Base-by-base conservation (phyloP, 2,797 vertebrate genomes). In the Cossypha polioptera region DNA sequence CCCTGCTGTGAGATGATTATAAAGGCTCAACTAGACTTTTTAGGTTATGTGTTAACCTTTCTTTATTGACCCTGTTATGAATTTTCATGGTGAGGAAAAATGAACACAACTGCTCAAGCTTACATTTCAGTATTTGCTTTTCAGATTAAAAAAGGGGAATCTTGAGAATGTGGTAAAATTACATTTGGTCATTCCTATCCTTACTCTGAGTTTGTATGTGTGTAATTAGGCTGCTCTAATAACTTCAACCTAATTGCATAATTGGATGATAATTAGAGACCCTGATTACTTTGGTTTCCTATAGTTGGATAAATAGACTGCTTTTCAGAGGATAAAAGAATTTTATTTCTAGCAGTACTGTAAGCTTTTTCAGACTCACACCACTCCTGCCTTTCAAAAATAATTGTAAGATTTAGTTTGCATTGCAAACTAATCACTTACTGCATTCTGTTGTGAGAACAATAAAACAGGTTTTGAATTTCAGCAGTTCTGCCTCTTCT, bases 221-320 rank as follows among this genome's bases (percentile, higher is more conserved):
- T 71, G 28, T 96, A 93, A 92, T 90, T 92, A 94, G 69, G 45
- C 50, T 36, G 79, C 78, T 95, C 90, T 94, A 58, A 77, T 95
- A 90, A 75, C 86, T 82, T 91, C 68, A 92, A 72, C 90, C 68
- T 95, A 93, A 90, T 95, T 93, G 84, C 36, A 26, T 86, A 91
- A 88, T 91, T 95, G 63, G 53, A 67, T 95, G 89, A 91, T 95
- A 95, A 96, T 91, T 94, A 82, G 81, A 89, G 63, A 90, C 51
- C 73, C 51, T 48, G 94, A 66, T 86, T 95, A 77, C 66, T 90
- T 88, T 93, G 72, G 25, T 65, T 86, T 96, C 68, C 47, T 92
- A 9, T 69, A 63, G 85, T 58, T 85, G n/a, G 66, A 84, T 92
- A 93, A 93, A 95, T 88, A 93, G 81, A 89, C 71, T 94, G 67